Conservation (phyloP, 2,113 vertebrate genomes). For the Tonatia bakeri region DNA sequence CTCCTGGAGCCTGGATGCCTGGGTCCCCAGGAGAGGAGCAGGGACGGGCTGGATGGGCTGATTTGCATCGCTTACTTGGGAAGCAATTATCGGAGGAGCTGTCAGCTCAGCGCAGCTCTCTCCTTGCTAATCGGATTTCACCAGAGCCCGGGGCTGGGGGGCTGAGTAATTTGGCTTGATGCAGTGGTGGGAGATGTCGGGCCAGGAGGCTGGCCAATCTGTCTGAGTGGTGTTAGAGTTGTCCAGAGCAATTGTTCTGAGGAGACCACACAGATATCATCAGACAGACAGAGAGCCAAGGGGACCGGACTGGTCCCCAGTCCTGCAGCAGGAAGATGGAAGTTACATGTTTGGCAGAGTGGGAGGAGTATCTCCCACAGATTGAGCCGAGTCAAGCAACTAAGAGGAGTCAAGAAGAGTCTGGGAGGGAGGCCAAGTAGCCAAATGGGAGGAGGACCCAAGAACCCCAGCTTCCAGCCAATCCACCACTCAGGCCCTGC, state of each 20-base stretch:
- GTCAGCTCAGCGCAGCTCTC: constrained; percentile 52
- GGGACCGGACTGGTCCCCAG: background rate
- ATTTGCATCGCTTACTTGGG: constrained; percentile 69
- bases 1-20: background rate
- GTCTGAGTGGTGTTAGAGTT: constrained; percentile 59
- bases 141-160: constrained; percentile 57
- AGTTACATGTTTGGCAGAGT: background rate
- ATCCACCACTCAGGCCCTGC: background rate
- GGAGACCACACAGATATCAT: constrained; percentile 50
- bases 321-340: background rate
- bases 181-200: constrained; percentile 60
- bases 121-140: constrained; percentile 70
- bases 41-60: background rate
- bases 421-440: background rate
- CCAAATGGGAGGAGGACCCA: background rate
- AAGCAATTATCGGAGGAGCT: constrained; percentile 75
- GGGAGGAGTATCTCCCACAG: background rate
- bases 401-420: background rate
- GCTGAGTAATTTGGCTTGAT: constrained; percentile 72
- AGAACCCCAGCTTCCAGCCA: background rate
- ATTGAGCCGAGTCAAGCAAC: background rate
- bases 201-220: constrained; percentile 47
- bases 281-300: constrained; percentile 9
- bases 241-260: constrained; percentile 65
- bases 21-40: constrained; percentile 14